Evolutionary conservation across 1,140 invertebrate genomes (phyloP), one percentile per base, ranked within the genome.

Genomic region (Temnothorax curvispinosus): DNA sequence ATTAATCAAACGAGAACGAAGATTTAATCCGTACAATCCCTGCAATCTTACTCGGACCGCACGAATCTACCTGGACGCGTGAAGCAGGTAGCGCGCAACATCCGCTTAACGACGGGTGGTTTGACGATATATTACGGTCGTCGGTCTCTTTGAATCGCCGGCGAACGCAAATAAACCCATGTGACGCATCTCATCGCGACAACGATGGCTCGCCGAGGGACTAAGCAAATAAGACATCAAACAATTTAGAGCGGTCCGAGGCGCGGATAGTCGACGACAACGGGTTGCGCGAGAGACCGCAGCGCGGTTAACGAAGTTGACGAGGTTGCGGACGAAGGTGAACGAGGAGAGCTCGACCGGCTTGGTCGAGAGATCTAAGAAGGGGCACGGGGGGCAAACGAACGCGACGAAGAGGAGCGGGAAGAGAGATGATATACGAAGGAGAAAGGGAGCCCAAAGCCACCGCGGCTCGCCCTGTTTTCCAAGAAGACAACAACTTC

Each of bases 401-500:
- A 67, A 21, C 62, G 74, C 60, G 21, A 76, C 8, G 21, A 5
- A 11, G 50, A 27, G 41, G 9, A 52, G 77, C 86, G 87, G 85
- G 82, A 81, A 84, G 88, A 91, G 85, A 88, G 88, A 81, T 44
- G 76, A 50, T 74, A 65, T 54, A 52, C 52, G 60, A 67, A 72
- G 21, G 85, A 71, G 80, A 82, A 84, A 69, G 87, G 75, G 88
- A 64, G 32, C 85, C 92, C 91, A 92, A 92, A 92, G 90, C 92
- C 92, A 72, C 86, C 89, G 78, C 91, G 91, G 77, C 91, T 91
- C 89, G 91, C 89, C 92, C 93, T 93, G 92, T 94, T 93, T 94
- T 91, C 94, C 93, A 93, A 94, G 94, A 93, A 94, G 94, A 94
- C 94, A 93, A 93, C 93, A 94, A 94, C 94, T 94, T 95, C 94